Evolutionary conservation across 2,888 invertebrate species (phyloP).

Genomic region (Mycalesis mineus): DNA sequence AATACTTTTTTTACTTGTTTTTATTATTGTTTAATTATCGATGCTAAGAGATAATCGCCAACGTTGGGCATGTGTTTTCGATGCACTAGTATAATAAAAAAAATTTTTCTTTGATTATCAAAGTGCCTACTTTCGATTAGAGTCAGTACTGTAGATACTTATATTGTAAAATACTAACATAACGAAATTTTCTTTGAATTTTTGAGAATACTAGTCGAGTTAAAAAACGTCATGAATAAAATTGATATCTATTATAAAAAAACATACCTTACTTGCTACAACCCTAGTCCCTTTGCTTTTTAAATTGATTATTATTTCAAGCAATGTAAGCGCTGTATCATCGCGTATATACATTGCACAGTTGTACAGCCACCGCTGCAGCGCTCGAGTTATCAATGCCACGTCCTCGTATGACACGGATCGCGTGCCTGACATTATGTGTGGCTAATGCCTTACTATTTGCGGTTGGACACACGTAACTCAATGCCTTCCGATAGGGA

Average conservation of each 20-base stretch:
- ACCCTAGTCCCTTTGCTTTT: neutral
- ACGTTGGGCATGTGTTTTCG: too few relatives aligned
- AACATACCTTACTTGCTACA: neutral
- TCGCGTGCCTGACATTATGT: constrained; percentile 54
- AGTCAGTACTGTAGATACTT: too few relatives aligned
- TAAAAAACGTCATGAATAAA: too few relatives aligned
- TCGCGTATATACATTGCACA: neutral
- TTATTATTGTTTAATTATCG: too few relatives aligned
- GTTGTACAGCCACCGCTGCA: constrained; percentile 2
- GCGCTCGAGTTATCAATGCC: constrained; percentile 8
- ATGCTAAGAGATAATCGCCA: too few relatives aligned
- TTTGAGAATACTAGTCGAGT: too few relatives aligned
- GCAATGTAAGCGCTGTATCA: constrained; percentile 13
- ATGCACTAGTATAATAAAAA: too few relatives aligned
- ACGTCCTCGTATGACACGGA: constrained; percentile 39
- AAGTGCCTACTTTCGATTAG: too few relatives aligned
- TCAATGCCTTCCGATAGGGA: constrained; percentile 19
- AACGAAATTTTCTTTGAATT: too few relatives aligned
- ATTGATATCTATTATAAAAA: neutral
- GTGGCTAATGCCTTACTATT: constrained; percentile 54
- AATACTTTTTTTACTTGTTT: too few relatives aligned
- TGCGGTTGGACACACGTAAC: constrained; percentile 53
- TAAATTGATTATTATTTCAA: neutral
- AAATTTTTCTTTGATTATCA: too few relatives aligned
- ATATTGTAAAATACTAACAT: too few relatives aligned